Evolutionary conservation across 37 sponge, comb jelly and placozoan genomes (phyloP).

Genomic region (Aphrocallistes beatrix): DNA sequence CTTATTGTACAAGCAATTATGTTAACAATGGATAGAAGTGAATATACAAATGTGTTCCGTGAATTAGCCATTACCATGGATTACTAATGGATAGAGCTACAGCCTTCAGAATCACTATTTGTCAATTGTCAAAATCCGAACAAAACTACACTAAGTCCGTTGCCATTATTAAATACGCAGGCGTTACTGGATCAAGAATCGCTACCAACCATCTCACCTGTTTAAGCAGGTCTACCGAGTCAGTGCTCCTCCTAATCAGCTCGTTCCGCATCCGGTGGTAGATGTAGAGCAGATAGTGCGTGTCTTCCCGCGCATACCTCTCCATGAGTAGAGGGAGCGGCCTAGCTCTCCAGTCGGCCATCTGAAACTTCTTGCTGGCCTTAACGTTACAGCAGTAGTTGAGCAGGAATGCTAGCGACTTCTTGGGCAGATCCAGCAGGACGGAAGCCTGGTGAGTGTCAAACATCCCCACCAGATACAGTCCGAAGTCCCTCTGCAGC

Average conservation of each 20-base stretch:
- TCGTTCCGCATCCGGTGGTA: constrained; percentile 82
- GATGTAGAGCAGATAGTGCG: constrained; percentile 88
- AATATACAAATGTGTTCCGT: too few relatives aligned
- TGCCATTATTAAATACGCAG: not conserved
- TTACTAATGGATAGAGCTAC: too few relatives aligned
- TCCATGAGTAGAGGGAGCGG: constrained; percentile 78
- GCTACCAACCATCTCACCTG: not conserved
- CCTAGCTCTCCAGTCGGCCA: constrained; percentile 95
- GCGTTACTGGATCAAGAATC: not conserved
- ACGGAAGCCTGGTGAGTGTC: constrained; percentile 77
- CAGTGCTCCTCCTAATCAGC: constrained; percentile 50
- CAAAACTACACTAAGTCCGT: not conserved
- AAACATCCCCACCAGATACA: constrained; percentile 93
- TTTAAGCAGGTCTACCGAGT: constrained; percentile 26
- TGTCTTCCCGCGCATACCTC: constrained; percentile 91
- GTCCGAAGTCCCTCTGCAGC: constrained; percentile 87
- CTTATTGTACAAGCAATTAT: too few relatives aligned
- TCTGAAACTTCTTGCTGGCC: constrained; percentile 86
- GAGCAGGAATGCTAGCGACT: constrained; percentile 78
- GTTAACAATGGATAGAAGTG: too few relatives aligned
- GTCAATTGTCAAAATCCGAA: too few relatives aligned
- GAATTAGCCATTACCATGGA: too few relatives aligned
- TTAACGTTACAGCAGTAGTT: constrained; percentile 69
- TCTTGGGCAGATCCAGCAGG: constrained; percentile 49
- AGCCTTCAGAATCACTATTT: too few relatives aligned